phyloP scores from a whole-genome alignment of 2,888 invertebrate genomes.

The Erebia palarica region DNA sequence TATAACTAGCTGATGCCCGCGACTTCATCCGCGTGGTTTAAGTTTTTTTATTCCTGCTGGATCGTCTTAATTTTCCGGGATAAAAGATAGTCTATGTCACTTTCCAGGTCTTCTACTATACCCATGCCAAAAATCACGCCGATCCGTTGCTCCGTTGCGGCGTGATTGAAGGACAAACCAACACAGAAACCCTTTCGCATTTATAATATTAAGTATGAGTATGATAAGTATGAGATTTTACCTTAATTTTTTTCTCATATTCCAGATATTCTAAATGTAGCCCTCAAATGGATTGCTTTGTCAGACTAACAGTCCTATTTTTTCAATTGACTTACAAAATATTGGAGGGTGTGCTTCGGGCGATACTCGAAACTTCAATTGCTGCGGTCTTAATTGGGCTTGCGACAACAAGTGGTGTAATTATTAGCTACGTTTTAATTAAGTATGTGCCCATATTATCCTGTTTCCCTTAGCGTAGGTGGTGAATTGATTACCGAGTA shows the following conservation, averaged over 20 bases:
- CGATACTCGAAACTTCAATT: conserved; percentile 41
- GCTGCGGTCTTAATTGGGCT: conserved; percentile 23
- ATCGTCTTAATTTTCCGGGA: too few relatives aligned
- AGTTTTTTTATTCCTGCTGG: too few relatives aligned
- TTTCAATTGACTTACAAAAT: conserved; percentile 43
- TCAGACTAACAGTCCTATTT: conserved; percentile 31
- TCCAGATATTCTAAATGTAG: conserved; percentile 18
- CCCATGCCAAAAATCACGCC: too few relatives aligned
- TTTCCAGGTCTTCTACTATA: too few relatives aligned
- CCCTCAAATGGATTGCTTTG: conserved; percentile 30
- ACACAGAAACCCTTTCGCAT: too few relatives aligned
- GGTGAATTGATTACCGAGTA: neutral
- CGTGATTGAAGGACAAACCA: too few relatives aligned
- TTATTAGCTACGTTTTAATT: conserved; percentile 28
- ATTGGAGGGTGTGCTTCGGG: conserved; percentile 49
- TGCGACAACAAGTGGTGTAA: conserved; percentile 24
- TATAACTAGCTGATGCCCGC: too few relatives aligned
- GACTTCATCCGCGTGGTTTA: too few relatives aligned
- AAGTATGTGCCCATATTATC: conserved; percentile 21
- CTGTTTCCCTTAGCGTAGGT: neutral
- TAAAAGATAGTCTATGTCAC: too few relatives aligned
- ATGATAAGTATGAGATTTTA: too few relatives aligned
- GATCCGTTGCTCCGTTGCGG: too few relatives aligned
- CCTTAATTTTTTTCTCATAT: neutral
- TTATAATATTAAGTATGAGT: too few relatives aligned